Evolutionary conservation across 2,888 invertebrate species (phyloP).

Genomic region (Yponomeuta cagnagella): DNA sequence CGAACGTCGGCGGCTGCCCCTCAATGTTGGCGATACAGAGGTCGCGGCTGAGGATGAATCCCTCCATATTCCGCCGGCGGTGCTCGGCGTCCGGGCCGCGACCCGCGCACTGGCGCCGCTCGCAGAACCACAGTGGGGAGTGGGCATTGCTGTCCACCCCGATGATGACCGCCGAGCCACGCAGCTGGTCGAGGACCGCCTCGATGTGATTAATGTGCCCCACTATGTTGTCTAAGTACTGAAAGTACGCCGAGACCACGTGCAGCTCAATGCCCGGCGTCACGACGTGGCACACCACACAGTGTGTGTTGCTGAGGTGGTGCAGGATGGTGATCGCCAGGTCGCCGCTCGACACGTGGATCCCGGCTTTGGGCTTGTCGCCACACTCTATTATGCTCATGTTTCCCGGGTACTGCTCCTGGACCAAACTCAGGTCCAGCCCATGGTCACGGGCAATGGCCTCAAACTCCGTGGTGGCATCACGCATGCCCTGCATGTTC

Average conservation of each 20-base stretch:
- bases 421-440: too few species aligned
- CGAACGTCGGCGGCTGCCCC: too few species aligned
- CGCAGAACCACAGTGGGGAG: neutral
- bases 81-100: slow-evolving; percentile 3
- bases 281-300: neutral
- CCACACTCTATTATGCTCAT: too few species aligned
- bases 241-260: slow-evolving; percentile 25
- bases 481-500: slow-evolving; percentile 22
- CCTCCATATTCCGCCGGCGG: slow-evolving; percentile 11
- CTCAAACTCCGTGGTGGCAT: slow-evolving; percentile 25
- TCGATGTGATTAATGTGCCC: slow-evolving; percentile 17
- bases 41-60: neutral
- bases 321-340: slow-evolving; percentile 19
- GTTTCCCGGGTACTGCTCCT: too few species aligned
- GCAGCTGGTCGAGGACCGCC: slow-evolving; percentile 6
- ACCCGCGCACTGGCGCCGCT: slow-evolving; percentile 4
- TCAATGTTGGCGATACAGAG: too few species aligned
- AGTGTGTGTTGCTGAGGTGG: slow-evolving; percentile 22
- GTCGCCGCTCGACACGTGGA: slow-evolving; percentile 15
- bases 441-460: too few species aligned
- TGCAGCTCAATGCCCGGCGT: slow-evolving; percentile 12
- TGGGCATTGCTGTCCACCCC: too few species aligned
- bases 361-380: neutral
- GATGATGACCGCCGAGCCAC: slow-evolving; percentile 3
- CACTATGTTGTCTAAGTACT: slow-evolving; percentile 23